phyloP scores from a whole-genome alignment of 2,113 vertebrate genomes.

The Marcusenius ussheri region DNA sequence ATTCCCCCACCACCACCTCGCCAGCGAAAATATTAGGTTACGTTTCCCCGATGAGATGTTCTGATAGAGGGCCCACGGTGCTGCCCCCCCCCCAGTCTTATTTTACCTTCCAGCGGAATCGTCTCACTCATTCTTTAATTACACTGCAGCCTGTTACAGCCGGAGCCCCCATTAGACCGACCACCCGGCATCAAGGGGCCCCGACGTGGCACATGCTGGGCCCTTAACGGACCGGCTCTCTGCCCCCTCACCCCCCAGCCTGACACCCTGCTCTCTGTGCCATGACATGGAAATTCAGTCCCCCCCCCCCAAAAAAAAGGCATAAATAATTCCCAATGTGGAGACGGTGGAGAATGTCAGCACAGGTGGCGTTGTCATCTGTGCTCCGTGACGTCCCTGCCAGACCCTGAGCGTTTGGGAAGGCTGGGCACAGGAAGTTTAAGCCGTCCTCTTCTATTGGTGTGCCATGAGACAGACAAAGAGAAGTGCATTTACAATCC shows the following conservation, averaged over 20 bases:
- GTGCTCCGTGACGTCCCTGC: background rate
- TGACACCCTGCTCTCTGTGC: background rate
- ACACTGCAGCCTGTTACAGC: background rate
- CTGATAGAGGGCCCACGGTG: background rate
- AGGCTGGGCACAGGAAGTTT: background rate
- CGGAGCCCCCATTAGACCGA: background rate
- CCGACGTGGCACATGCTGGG: background rate
- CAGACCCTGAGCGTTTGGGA: background rate
- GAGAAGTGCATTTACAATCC: background rate
- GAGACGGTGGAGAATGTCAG: background rate
- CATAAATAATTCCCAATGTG: background rate
- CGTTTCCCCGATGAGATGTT: conserved; percentile 17
- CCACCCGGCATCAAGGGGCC: background rate
- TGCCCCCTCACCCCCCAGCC: background rate
- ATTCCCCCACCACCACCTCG: background rate
- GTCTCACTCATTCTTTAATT: conserved; percentile 17
- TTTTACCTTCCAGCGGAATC: conserved; percentile 2
- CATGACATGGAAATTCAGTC: background rate
- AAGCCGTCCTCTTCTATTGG: background rate
- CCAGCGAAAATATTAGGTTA: conserved; percentile 19
- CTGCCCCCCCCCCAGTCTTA: conserved; percentile 1
- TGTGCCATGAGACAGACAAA: background rate
- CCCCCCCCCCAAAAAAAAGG: background rate
- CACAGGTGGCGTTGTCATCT: background rate
- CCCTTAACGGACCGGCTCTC: background rate